phyloP scores from a whole-genome alignment of 2,797 vertebrate species.

The Octomys mimax region DNA sequence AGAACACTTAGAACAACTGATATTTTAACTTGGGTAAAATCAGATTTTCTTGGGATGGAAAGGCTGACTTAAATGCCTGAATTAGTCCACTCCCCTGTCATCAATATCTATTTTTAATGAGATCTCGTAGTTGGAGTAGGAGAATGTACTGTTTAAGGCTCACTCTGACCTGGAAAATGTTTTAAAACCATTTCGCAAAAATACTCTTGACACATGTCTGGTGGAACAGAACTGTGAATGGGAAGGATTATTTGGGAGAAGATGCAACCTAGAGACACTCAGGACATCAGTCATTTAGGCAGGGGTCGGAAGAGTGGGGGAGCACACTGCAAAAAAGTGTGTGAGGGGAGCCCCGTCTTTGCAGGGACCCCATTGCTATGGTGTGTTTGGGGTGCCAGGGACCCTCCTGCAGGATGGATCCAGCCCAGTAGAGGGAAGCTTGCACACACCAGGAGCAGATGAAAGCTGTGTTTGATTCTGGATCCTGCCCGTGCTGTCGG shows the following conservation, averaged over 20 bases:
- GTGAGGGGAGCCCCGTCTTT: neutral
- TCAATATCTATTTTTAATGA: conserved; percentile 34
- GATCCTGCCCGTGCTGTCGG: conserved; percentile 16
- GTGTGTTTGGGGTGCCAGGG: neutral
- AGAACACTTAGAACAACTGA: neutral
- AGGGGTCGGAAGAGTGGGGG: neutral
- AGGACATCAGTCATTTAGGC: neutral
- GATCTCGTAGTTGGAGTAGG: neutral
- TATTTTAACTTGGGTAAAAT: conserved; percentile 43
- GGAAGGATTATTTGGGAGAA: neutral
- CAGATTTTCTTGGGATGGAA: conserved; percentile 23
- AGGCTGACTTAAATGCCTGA: conserved; percentile 21
- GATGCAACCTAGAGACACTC: neutral
- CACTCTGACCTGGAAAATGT: neutral
- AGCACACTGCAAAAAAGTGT: neutral
- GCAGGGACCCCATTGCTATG: neutral
- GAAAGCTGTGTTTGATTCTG: conserved; percentile 62
- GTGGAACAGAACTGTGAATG: neutral
- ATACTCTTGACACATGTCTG: neutral
- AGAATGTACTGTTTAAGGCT: neutral
- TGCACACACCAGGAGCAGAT: neutral
- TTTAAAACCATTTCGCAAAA: conserved; percentile 9
- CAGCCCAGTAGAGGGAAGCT: neutral
- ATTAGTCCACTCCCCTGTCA: neutral
- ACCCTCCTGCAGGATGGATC: neutral